Base-by-base conservation (phyloP, 2,888 invertebrate species). In the Acleris laterana region DNA sequence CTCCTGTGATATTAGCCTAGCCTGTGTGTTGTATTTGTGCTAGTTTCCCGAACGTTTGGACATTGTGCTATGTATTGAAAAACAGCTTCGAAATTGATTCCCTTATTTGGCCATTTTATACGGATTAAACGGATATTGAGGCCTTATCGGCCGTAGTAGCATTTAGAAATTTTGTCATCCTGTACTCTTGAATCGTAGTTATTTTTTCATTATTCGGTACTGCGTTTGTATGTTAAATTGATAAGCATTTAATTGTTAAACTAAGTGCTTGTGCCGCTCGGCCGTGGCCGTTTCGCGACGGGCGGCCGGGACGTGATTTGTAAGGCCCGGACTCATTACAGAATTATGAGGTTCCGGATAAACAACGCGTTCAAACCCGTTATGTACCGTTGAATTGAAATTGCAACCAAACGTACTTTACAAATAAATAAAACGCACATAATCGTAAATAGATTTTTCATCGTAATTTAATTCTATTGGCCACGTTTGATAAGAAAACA, bases 1-100 rank as follows among this genome's bases (percentile, higher is more conserved):
- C 90, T 89, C 87, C 92, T 93, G 92, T 93, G 92, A 93, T 93
- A 93, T 93, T 93, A 93, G 92, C 89, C 90, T 93, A 93, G 90
- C 89, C 88, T 90, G 87, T 89, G 88, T 90, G 89, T 91, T 86
- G 92, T 91, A 88, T 91, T 89, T 89, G 90, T 91, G 90, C 92
- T 91, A 91, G 90, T 88, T 90, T 87, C 81, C 87, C 85, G 84
- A 85, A 83, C 83, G 85, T 90, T 88, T 86, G 82, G 82, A 87
- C 80, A 84, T 84, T 82, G 84, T 82, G 88, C 90, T 88, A 72
- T 88, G 84, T 88, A 88, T 84, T 85, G 84, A 77, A 72, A 77
- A 74, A 80, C 82, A 56, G 77, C 78, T 90, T 87, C 72, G 79
- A 81, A 79, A 77, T 78, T 74, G 76, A 84, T 86, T 85, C 79